Percentiles rank a stretch among this genome's conserved stretches.
Evolutionary conservation across 2,797 vertebrate species (phyloP).

Genomic region (Hyperoplus immaculatus): DNA sequence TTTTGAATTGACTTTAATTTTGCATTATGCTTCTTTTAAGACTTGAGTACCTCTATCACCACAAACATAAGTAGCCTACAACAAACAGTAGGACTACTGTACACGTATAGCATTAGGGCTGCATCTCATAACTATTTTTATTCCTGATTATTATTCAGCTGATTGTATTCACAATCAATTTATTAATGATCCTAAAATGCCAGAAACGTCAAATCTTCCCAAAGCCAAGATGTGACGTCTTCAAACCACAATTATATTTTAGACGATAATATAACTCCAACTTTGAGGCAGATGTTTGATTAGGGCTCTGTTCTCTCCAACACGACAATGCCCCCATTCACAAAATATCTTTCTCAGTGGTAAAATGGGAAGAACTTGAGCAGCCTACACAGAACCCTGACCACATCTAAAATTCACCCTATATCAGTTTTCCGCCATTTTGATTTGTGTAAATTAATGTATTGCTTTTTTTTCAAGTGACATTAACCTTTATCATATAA

Average conservation of each 20-base stretch:
- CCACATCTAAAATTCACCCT: too few relatives aligned
- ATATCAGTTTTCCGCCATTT: neutral
- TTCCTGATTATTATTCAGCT: neutral
- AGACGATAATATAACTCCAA: neutral
- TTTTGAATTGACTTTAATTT: neutral
- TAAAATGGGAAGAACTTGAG: too few relatives aligned
- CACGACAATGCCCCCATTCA: neutral
- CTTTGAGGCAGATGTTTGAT: neutral
- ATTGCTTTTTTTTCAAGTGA: neutral
- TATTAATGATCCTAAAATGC: neutral
- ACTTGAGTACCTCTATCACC: neutral
- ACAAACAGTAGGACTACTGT: too few relatives aligned
- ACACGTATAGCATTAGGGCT: neutral
- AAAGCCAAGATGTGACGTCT: neutral
- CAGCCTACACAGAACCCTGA: too few relatives aligned
- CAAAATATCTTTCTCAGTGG: neutral
- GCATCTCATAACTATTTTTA: neutral
- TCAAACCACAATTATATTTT: neutral
- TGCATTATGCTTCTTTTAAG: neutral
- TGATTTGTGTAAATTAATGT: neutral
- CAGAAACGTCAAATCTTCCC: neutral
- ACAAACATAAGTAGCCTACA: neutral
- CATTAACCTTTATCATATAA: neutral
- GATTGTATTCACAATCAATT: neutral
- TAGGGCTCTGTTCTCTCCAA: neutral